Evolutionary conservation across 2,113 vertebrate species (phyloP).

Genomic region (Entosphenus tridentatus): DNA sequence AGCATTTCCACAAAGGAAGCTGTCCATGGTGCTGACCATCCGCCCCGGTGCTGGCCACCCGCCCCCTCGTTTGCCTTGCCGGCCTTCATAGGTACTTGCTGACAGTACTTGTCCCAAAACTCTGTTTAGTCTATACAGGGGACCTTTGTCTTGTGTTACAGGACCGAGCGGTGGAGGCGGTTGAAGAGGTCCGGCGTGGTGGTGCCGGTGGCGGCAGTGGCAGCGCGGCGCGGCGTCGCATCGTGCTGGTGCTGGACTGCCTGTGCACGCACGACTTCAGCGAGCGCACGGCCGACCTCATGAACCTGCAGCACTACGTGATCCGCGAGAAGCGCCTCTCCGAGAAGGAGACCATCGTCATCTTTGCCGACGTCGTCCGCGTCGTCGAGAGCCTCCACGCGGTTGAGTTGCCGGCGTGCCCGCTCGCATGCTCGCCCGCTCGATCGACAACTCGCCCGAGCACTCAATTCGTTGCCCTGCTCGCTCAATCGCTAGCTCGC

Average conservation of each 20-base stretch:
- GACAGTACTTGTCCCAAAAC: too few relatives aligned
- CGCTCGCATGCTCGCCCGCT: too few relatives aligned
- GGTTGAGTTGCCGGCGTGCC: conserved; percentile 22
- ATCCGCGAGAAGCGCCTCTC: conserved; percentile 93
- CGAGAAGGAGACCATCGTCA: conserved; percentile 77
- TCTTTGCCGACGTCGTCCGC: conserved; percentile 92
- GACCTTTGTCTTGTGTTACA: conserved; percentile 13
- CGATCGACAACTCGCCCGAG: too few relatives aligned
- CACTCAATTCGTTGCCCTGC: too few relatives aligned
- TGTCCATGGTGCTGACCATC: too few relatives aligned
- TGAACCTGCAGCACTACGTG: conserved; percentile 96
- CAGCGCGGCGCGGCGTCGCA: conserved; percentile 87
- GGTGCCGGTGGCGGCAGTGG: conserved; percentile 32
- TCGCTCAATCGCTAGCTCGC: too few relatives aligned
- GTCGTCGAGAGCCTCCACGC: conserved; percentile 93
- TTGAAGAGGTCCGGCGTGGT: conserved; percentile 33
- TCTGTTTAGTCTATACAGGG: too few relatives aligned
- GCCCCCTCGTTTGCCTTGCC: too few relatives aligned
- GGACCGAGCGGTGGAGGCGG: conserved; percentile 74
- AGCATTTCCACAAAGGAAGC: too few relatives aligned
- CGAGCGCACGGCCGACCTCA: conserved; percentile 83
- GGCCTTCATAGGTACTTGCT: too few relatives aligned
- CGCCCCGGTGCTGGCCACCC: too few relatives aligned
- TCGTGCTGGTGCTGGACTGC: conserved; percentile 90
- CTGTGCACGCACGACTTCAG: conserved; percentile 91